These are phyloP conservation scores for Polypterus bichir DNA, from an alignment of 2,113 vertebrate genomes.

Conservation along the genomic window DNA sequence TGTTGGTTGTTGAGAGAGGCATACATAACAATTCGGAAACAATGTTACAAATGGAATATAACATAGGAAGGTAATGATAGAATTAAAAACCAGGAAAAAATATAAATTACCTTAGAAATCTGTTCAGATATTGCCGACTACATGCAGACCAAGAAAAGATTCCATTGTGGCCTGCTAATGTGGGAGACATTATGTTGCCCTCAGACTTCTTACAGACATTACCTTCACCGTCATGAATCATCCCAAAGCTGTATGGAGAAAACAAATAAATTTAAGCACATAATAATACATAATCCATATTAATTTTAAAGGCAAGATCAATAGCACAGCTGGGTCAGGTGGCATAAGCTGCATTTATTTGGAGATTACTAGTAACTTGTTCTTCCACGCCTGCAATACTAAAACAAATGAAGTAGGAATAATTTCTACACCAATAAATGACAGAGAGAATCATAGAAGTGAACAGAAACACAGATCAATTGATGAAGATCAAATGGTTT, in stretches of 20 bases:
- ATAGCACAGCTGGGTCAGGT: background rate
- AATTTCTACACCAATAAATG: no score
- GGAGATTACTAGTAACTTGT: background rate
- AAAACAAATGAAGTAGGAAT: no score
- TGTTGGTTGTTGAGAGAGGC: no score
- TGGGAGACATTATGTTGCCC: conserved; percentile 85
- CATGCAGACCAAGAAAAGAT: conserved; percentile 83
- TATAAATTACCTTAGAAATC: conserved; percentile 61
- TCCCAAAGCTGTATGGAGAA: conserved; percentile 61
- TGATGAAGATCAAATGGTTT: no score
- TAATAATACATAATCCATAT: background rate
- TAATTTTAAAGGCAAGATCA: background rate
- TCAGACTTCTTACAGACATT: conserved; percentile 77
- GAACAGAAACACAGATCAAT: no score
- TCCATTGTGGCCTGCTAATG: conserved; percentile 71
- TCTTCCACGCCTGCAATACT: background rate
- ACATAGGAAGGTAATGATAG: no score
- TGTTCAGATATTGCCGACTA: conserved; percentile 74
- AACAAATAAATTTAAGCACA: background rate
- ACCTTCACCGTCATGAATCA: conserved; percentile 82
- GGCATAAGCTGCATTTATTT: no score
- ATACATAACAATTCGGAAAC: no score
- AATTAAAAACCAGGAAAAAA: no score
- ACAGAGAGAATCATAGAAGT: no score
- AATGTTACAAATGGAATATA: no score